Percentiles rank a stretch among this genome's conserved stretches.
Evolutionary conservation across 1,140 invertebrate genomes (phyloP).

Genomic region (Drosophila navojoa): DNA sequence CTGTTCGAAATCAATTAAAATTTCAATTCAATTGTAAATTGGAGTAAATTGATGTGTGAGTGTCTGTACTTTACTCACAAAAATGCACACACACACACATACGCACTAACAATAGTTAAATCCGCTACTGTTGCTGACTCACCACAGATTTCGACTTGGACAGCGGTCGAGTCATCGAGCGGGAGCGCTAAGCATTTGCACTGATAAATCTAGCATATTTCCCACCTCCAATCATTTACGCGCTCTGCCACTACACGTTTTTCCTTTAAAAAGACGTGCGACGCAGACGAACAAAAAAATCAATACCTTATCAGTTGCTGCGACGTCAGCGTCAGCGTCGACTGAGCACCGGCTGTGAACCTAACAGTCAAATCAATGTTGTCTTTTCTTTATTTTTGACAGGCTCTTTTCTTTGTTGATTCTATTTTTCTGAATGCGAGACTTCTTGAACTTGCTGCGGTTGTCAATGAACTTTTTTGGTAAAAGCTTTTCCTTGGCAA

Average conservation of each 20-base stretch:
- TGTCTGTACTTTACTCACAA: conserved; percentile 1
- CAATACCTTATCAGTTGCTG: conserved; percentile 67
- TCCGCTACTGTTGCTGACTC: conserved; percentile 46
- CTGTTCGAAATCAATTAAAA: conserved; percentile 36
- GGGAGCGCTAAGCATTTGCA: neutral
- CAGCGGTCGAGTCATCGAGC: conserved; percentile 8
- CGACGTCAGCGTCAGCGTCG: neutral
- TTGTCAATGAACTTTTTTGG: conserved; percentile 39
- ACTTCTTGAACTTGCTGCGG: conserved; percentile 16
- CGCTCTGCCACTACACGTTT: conserved; percentile 18
- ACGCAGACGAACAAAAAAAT: conserved; percentile 33
- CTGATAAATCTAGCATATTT: conserved; percentile 35
- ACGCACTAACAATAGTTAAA: conserved; percentile 19
- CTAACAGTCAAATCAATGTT: conserved; percentile 8
- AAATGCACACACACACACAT: neutral
- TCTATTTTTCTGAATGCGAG: conserved; percentile 4
- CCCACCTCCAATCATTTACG: conserved; percentile 28
- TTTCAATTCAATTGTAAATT: conserved; percentile 40
- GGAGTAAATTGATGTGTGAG: conserved; percentile 1
- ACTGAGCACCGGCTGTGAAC: conserved; percentile 6
- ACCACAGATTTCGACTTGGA: conserved; percentile 35
- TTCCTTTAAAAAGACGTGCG: conserved; percentile 7
- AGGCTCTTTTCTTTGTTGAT: conserved; percentile 29
- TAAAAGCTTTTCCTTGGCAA: conserved; percentile 31
- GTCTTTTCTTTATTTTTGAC: conserved; percentile 9